phyloP scores from a whole-genome alignment of 2,113 vertebrate species.

The Etheostoma cragini region DNA sequence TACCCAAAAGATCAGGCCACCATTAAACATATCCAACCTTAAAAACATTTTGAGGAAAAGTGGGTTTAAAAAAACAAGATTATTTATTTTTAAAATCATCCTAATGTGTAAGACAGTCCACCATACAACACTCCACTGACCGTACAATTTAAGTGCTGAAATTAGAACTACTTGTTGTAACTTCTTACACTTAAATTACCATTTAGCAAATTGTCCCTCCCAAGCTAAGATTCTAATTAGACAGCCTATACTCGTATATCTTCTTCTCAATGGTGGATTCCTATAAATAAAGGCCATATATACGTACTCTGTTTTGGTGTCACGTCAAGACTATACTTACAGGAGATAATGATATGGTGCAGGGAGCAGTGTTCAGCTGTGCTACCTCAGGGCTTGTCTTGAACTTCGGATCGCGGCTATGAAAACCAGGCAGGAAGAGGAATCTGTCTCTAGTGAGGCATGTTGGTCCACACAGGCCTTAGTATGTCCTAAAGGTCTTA shows the following conservation, averaged over 20 bases:
- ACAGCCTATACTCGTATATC: slow-evolving; percentile 72
- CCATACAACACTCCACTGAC: slow-evolving; percentile 43
- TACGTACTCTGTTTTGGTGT: slow-evolving; percentile 71
- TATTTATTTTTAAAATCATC: not conserved
- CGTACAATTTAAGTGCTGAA: slow-evolving; percentile 71
- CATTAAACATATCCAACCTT: not conserved
- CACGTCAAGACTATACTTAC: slow-evolving; percentile 79
- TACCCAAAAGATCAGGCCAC: not conserved
- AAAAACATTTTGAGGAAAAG: not conserved
- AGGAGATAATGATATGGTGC: slow-evolving; percentile 76
- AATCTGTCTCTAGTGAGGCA: slow-evolving; percentile 20
- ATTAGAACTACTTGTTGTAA: slow-evolving; percentile 62
- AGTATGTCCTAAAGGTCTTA: slow-evolving; percentile 56
- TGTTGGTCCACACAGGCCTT: slow-evolving; percentile 24
- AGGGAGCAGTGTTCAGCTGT: slow-evolving; percentile 59
- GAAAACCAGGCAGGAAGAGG: slow-evolving; percentile 45
- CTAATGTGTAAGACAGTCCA: slow-evolving; percentile 12
- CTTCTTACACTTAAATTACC: slow-evolving; percentile 71
- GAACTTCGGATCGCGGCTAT: slow-evolving; percentile 59
- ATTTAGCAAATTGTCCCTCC: slow-evolving; percentile 62
- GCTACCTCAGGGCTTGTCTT: slow-evolving; percentile 63
- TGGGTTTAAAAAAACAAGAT: not conserved
- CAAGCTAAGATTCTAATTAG: slow-evolving; percentile 77
- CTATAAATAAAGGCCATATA: slow-evolving; percentile 78
- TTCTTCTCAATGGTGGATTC: slow-evolving; percentile 74